Evolutionary conservation across 1,140 invertebrate species (phyloP).

Genomic region (Dufourea novaeangliae): DNA sequence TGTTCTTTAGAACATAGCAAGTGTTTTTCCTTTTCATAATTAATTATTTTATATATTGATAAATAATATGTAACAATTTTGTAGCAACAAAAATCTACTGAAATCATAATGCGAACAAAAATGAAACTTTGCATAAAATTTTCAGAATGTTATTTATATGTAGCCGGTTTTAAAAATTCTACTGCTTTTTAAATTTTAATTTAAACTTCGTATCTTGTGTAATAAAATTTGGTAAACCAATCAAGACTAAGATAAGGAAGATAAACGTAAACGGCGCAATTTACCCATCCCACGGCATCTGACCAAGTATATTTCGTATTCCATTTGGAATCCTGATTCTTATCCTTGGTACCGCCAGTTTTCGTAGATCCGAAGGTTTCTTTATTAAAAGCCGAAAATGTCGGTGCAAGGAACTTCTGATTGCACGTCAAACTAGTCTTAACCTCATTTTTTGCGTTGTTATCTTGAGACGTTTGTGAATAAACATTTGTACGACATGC

Average conservation of each 20-base stretch:
- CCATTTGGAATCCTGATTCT: constrained; percentile 65
- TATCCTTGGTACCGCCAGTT: constrained; percentile 55
- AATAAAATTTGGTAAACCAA: not conserved
- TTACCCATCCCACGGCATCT: constrained; percentile 76
- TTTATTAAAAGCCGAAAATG: constrained; percentile 52
- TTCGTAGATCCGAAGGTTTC: constrained; percentile 59
- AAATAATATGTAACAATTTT: not conserved
- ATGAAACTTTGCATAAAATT: not conserved
- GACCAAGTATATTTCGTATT: constrained; percentile 69
- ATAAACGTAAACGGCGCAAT: constrained; percentile 24
- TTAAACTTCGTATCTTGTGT: not conserved
- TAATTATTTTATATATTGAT: not conserved
- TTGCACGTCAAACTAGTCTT: constrained; percentile 55
- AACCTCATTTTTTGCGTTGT: constrained; percentile 57
- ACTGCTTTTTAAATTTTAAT: not conserved
- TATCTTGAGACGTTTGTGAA: constrained; percentile 68
- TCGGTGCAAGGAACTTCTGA: constrained; percentile 58
- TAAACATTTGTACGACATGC: constrained; percentile 73
- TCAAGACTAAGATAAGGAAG: constrained; percentile 10
- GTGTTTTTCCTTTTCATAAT: not conserved
- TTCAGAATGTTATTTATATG: not conserved
- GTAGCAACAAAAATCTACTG: not conserved
- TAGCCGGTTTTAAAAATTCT: not conserved
- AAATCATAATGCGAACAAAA: not conserved
- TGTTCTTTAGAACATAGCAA: not conserved